Evolutionary conservation across 2,888 invertebrate species (phyloP), one percentile per base, ranked within the genome.

Genomic region (Argyresthia albistria): DNA sequence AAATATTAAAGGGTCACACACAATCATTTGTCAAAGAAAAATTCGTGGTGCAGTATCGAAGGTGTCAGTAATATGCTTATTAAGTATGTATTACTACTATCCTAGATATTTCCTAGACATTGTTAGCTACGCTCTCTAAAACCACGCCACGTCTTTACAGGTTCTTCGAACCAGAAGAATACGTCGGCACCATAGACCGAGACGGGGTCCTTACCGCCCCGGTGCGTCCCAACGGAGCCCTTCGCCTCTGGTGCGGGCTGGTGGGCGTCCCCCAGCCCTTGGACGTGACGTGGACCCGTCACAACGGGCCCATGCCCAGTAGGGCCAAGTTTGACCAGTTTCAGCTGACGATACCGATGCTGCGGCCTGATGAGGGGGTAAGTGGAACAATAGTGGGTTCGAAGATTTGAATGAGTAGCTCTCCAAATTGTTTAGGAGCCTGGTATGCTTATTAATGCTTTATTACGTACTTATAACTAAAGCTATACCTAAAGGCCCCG

Each of bases 211-310:
- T 86, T 1, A 79, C 80, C 0, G 66, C 74, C 49, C 64, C 75
- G 0, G 73, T 84, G 1, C 65, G 65, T 43, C 70, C 73, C 1
- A 74, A 74, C 25, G 70, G 67, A 0, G 60, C 66, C 25, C 76
- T 92, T 0, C 89, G 90, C 0, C 65, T 93, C 52, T 91, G 92
- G 77, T 93, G 93, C 64, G 91, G 90, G 0, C 91, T 87, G 0
- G 89, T 89, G 10, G 92, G 91, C 4, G 83, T 87, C 46, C 92
- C 93, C 0, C 79, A 89, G 0, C 93, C 93, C 1, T 36, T 15
- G 0, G 72, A 65, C 11, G 83, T 92, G 6, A 76, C 82, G 0
- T 93, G 93, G 93, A 80, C 74, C 3, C 84, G 88, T 54, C 61
- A 91, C 81, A 55, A 77, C 56, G 57, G 80, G 76, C 43, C 76